Conservation (phyloP, 1,140 invertebrate species). For the Apis mellifera region DNA sequence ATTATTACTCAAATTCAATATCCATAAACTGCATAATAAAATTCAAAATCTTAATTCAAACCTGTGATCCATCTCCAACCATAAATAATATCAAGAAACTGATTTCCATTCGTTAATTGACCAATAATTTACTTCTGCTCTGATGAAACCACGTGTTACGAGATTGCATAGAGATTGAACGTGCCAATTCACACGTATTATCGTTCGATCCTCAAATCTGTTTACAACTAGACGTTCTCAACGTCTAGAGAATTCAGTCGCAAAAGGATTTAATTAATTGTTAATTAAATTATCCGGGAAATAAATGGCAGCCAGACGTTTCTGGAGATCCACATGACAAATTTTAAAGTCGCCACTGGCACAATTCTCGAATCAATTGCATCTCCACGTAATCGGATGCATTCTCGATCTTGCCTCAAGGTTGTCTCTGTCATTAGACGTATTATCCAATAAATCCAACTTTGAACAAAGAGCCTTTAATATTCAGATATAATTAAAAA, state of each 20-base stretch:
- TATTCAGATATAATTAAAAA: slow-evolving; percentile 1
- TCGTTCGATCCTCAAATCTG: too few relatives aligned
- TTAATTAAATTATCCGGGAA: neutral
- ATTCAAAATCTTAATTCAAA: too few relatives aligned
- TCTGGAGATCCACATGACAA: too few relatives aligned
- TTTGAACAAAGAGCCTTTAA: neutral
- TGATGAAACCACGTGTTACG: neutral
- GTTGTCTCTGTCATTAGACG: neutral
- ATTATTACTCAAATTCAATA: too few relatives aligned
- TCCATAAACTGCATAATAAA: too few relatives aligned
- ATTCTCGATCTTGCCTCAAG: slow-evolving; percentile 3
- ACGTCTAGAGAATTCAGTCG: too few relatives aligned
- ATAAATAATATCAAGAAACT: neutral
- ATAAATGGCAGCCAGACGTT: neutral
- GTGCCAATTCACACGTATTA: too few relatives aligned
- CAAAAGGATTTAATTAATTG: neutral
- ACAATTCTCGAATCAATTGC: too few relatives aligned
- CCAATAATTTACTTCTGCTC: neutral
- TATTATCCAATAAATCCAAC: neutral
- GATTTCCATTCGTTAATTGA: neutral
- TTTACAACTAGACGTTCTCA: neutral
- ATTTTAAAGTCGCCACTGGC: too few relatives aligned
- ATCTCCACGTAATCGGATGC: neutral
- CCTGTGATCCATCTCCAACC: too few relatives aligned
- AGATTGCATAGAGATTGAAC: neutral